Base-by-base conservation (phyloP, 1,140 invertebrate genomes). In the Hypsibius dujardini region DNA sequence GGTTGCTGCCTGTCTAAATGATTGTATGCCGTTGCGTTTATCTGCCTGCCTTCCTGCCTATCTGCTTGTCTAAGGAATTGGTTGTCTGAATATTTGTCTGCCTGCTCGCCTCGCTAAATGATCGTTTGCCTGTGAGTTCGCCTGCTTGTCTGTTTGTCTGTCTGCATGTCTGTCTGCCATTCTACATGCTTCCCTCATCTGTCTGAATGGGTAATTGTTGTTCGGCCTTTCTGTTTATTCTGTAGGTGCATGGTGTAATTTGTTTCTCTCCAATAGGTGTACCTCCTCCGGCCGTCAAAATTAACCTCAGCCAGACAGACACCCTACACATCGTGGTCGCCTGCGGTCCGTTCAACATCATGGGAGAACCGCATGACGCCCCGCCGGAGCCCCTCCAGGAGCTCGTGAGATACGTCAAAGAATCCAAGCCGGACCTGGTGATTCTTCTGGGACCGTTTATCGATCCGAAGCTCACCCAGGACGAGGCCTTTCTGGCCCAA, bases 401-500 rank as follows among this genome's bases (percentile, higher is more conserved):
- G 3, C 45, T 67, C 3, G 45, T 67, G 3, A 42, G 7, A 42
- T 7, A 14, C 3, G 45, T 67, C 45, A 42, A 3, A 12, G 62
- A 7, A 3, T 14, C 62, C 7, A 7, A 67, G 7, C 62, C 62
- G 3, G 62, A 67, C 42, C 62, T 67, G 62, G 62, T 67, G 3
- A 67, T 67, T 3, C 42, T 67, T 3, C 12, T 67, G 62, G 62
- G 62, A 67, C 62, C 62, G 3, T 67, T 67, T 42, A 42, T 67
- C 45, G 62, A 67, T 42, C 12, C 7, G 3, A 7, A 3, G 42
- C 45, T 67, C 3, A 42, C 62, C 3, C 62, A 42, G 3, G 42
- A 67, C 45, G 62, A 67, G 42, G 62, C 3, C 7, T 67, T 67
- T 42, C 12, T 67, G 62, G 45, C 12, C 62, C 12, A 67, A 42